These are phyloP conservation scores for Apus apus DNA, from an alignment of 2,113 vertebrate genomes.

Conservation along the genomic window DNA sequence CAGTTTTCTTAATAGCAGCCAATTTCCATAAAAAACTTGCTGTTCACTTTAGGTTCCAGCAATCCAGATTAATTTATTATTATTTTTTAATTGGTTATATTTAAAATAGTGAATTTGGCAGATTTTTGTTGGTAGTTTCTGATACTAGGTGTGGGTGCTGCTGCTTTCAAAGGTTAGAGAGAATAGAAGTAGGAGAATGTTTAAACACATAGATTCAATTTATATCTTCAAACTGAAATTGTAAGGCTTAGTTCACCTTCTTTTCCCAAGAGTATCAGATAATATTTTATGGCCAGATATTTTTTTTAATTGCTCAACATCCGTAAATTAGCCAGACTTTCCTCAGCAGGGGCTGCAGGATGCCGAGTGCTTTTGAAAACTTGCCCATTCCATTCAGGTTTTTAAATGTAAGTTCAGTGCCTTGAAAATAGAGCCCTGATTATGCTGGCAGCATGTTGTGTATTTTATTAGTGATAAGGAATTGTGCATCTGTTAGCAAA, in stretches of 20 bases:
- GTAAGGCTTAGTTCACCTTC: neutral
- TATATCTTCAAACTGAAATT: neutral
- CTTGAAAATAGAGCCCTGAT: neutral
- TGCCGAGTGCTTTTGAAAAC: neutral
- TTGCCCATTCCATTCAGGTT: neutral
- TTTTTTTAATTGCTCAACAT: neutral
- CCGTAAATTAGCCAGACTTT: neutral
- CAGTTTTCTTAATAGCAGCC: neutral
- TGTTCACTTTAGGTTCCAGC: neutral
- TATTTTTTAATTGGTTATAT: neutral
- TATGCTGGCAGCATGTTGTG: neutral
- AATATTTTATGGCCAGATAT: neutral
- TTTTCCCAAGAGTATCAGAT: neutral
- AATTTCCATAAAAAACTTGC: neutral
- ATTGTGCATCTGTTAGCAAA: slow-evolving; percentile 15
- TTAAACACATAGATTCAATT: neutral
- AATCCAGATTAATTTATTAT: neutral
- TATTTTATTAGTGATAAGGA: neutral
- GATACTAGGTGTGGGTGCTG: neutral
- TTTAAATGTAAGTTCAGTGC: neutral
- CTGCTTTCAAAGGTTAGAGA: neutral
- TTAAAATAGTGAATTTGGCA: neutral
- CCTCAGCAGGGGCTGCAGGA: neutral
- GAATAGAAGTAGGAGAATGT: neutral
- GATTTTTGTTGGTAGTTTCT: neutral